These are phyloP conservation scores for Melanaphis sacchari DNA, from an alignment of 1,140 invertebrate genomes.

Conservation along the genomic window DNA sequence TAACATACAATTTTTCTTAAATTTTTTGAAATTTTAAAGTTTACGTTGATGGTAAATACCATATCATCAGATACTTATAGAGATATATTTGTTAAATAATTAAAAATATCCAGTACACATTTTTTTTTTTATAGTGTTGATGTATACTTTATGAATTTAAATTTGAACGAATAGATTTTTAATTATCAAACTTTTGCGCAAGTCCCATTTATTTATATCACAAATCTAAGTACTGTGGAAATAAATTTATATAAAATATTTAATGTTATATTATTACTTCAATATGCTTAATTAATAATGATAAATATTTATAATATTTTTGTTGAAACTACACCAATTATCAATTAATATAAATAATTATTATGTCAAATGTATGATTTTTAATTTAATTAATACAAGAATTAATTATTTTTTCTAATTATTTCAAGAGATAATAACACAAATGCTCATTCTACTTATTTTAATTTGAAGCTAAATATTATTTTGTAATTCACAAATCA, in stretches of 20 bases:
- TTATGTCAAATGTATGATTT: too few species aligned
- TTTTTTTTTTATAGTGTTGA: background rate
- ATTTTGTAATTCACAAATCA: too few species aligned
- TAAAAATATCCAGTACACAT: background rate
- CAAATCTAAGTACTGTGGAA: background rate
- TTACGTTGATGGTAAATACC: background rate
- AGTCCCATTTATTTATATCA: background rate
- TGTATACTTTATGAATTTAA: background rate
- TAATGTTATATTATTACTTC: background rate
- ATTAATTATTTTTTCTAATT: too few species aligned
- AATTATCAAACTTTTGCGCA: background rate
- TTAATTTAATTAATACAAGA: too few species aligned
- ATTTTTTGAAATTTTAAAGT: background rate
- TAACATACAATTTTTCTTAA: background rate
- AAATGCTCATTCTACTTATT: too few species aligned
- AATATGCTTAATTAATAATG: background rate
- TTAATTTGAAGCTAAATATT: too few species aligned
- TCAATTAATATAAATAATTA: too few species aligned
- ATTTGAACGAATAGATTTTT: background rate
- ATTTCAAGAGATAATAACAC: too few species aligned
- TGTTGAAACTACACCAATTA: too few species aligned
- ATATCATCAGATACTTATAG: background rate
- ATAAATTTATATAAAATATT: too few species aligned
- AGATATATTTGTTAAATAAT: background rate
- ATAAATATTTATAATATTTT: background rate